phyloP scores from a whole-genome alignment of 53 echinoderm and acorn worm genomes.

The Paracentrotus lividus region DNA sequence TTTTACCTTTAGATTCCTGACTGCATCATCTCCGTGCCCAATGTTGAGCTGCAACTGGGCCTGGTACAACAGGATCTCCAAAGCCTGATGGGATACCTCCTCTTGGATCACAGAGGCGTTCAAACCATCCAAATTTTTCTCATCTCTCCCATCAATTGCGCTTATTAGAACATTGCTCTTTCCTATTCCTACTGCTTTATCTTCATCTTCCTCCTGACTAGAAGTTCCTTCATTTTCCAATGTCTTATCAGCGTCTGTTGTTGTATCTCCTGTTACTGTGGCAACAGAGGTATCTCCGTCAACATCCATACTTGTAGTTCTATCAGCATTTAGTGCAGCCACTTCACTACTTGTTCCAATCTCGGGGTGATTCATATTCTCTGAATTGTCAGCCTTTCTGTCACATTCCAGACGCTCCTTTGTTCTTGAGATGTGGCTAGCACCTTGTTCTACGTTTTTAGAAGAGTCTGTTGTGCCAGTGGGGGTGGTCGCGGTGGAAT shows the following conservation, averaged over 20 bases:
- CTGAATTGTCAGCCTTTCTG: too few relatives aligned
- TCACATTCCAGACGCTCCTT: background rate
- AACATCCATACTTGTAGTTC: background rate
- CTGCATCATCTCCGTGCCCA: conserved; percentile 67
- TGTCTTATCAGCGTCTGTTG: background rate
- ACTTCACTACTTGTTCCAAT: background rate
- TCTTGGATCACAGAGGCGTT: background rate
- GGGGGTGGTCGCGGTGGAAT: background rate
- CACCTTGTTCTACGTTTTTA: background rate
- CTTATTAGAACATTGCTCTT: background rate
- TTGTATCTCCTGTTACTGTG: background rate
- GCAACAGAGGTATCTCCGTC: background rate
- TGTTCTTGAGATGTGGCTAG: background rate
- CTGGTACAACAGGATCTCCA: conserved; percentile 87
- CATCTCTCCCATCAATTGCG: background rate
- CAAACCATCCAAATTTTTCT: background rate
- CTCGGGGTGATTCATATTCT: background rate
- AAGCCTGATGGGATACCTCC: conserved; percentile 78
- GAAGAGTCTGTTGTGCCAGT: too few relatives aligned
- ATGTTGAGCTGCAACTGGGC: conserved; percentile 80
- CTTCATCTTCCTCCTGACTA: background rate
- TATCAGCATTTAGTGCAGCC: background rate
- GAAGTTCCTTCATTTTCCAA: background rate
- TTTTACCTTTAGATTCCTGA: conserved; percentile 77
- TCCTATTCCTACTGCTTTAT: background rate